A percentile compares a stretch with the other conserved stretches of the same genome.
Evolutionary conservation across 2,113 vertebrate species (phyloP).

Genomic region (Anhinga anhinga): DNA sequence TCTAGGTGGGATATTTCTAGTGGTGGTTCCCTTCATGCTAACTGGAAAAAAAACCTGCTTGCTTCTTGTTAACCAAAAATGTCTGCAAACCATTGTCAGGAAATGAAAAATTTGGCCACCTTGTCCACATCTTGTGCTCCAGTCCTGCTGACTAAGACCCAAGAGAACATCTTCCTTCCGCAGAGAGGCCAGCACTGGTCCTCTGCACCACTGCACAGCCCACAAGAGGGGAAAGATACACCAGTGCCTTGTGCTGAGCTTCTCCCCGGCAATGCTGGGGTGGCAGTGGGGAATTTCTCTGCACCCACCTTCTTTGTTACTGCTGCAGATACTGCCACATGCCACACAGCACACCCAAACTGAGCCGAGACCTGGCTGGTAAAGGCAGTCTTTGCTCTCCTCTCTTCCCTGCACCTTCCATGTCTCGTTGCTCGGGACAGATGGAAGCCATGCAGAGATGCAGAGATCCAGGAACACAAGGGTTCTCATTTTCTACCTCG

Average conservation of each 20-base stretch:
- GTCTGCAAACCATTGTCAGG: not conserved
- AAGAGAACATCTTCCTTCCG: not conserved
- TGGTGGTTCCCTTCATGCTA: not conserved
- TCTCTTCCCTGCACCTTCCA: not conserved
- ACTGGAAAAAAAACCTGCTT: not conserved
- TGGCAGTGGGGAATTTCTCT: not conserved
- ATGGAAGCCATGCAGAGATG: not conserved
- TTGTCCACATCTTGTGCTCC: not conserved
- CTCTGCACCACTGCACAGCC: not conserved
- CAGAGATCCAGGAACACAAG: not conserved
- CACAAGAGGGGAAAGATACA: not conserved
- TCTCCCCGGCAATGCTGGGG: not conserved
- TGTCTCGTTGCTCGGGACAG: rapidly evolving
- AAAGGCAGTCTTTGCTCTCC: not conserved
- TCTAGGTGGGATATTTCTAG: not conserved
- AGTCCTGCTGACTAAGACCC: not conserved
- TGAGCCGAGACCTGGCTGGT: rapidly evolving
- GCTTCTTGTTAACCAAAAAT: not conserved
- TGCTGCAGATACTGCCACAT: not conserved
- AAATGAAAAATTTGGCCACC: not conserved
- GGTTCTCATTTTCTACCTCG: conserved; percentile 28
- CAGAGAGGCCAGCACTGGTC: not conserved
- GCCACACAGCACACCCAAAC: not conserved
- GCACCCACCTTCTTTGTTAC: not conserved
- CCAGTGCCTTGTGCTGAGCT: not conserved